Conservation (phyloP, 2,797 vertebrate species). For the Enteromius thamalakanensis region DNA sequence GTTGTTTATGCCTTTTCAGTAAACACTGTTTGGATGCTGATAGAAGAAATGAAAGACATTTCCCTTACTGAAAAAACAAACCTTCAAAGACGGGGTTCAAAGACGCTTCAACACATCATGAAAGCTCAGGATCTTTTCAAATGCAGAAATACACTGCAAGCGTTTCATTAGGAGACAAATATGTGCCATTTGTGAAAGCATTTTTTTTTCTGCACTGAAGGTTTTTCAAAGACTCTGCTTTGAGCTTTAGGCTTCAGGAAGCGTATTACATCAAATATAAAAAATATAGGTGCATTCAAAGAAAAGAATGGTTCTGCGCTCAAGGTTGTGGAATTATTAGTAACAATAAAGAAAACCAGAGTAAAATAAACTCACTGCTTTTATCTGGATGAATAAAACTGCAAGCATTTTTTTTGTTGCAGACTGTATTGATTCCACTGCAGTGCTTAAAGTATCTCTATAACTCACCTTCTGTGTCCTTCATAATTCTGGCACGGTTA, state of each 20-base stretch:
- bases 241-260: conserved; percentile 8
- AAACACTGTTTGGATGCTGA: not conserved
- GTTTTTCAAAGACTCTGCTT: not conserved
- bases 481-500: conserved; percentile 29
- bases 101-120: not conserved
- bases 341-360: not conserved
- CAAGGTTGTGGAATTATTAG: not conserved
- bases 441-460: conserved; percentile 23
- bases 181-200: conserved; percentile 5
- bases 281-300: not conserved
- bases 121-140: not conserved
- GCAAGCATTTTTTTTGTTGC: not conserved
- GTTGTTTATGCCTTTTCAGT: not conserved
- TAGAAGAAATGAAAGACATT: not conserved
- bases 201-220: conserved; percentile 11
- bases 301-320: conserved; percentile 3
- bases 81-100: not conserved
- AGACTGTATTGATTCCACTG: conserved; percentile 32
- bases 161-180: conserved; percentile 23
- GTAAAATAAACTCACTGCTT: not conserved
- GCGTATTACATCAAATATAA: conserved; percentile 17
- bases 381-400: not conserved
- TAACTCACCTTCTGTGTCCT: conserved; percentile 49
- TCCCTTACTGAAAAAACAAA: not conserved
- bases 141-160: conserved; percentile 1